Conservation (phyloP, 1,140 invertebrate species). For the Eurosta solidaginis region DNA sequence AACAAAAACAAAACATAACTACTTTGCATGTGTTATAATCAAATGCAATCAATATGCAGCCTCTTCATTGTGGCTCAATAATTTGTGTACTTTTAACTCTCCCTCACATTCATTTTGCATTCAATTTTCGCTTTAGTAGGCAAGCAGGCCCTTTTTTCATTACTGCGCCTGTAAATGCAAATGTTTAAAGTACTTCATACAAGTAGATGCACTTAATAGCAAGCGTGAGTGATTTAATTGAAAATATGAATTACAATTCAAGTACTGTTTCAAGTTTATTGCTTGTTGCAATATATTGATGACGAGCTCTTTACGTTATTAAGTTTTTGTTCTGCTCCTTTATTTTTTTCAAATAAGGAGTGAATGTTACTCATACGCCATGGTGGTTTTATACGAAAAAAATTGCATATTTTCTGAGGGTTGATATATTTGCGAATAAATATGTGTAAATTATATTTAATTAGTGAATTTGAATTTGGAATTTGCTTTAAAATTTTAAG, state of each 20-base stretch:
- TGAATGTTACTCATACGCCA: not conserved
- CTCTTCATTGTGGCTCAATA: slow-evolving; percentile 2
- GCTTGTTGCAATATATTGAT: not conserved
- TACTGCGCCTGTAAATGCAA: not conserved
- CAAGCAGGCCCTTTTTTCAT: not conserved
- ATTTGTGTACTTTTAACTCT: not conserved
- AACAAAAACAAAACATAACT: no score
- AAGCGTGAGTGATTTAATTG: slow-evolving; percentile 15
- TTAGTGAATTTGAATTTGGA: no score
- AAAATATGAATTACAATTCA: slow-evolving; percentile 18
- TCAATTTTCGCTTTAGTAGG: no score
- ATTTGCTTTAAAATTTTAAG: no score
- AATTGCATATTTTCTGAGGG: no score
- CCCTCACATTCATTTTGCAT: no score
- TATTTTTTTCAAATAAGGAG: not conserved
- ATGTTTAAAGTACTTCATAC: slow-evolving; percentile 1
- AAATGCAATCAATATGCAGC: slow-evolving; percentile 25
- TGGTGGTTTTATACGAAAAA: not conserved
- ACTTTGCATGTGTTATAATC: slow-evolving; percentile 3
- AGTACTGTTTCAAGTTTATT: slow-evolving; percentile 7
- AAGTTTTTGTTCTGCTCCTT: not conserved
- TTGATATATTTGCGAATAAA: no score
- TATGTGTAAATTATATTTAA: no score
- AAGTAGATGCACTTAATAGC: slow-evolving; percentile 3
- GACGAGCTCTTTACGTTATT: not conserved